Percentiles rank a stretch among this genome's conserved stretches.
Conservation (phyloP, 2,888 invertebrate species). For the Andrena fulva region DNA sequence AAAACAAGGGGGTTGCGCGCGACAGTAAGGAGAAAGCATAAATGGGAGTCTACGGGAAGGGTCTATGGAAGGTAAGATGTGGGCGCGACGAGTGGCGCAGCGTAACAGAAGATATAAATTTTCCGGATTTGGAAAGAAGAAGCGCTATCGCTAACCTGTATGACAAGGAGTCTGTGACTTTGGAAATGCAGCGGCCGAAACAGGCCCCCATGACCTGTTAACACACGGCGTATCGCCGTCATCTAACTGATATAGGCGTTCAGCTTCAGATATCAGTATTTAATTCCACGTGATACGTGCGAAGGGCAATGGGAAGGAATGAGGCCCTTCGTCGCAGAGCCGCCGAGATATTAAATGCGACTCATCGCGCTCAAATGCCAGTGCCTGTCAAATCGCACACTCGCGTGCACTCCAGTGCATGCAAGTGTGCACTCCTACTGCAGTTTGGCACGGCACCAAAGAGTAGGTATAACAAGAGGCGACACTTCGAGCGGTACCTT, state of each 20-base stretch:
- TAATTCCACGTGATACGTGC: constrained; percentile 64
- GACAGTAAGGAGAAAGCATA: neutral
- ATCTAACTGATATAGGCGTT: constrained; percentile 74
- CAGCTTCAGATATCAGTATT: constrained; percentile 63
- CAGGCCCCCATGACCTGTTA: constrained; percentile 86
- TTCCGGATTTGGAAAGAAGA: neutral
- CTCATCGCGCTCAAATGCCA: constrained; percentile 23
- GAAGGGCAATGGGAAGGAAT: constrained; percentile 39
- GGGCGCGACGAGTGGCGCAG: neutral
- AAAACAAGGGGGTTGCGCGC: neutral
- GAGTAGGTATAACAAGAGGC: too few relatives aligned
- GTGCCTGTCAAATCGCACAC: neutral
- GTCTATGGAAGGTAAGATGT: neutral
- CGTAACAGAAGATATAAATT: too few relatives aligned
- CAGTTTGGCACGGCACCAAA: constrained; percentile 16
- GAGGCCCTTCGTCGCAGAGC: constrained; percentile 20
- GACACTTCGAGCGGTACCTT: too few relatives aligned
- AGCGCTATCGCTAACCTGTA: constrained; percentile 76
- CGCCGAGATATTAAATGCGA: constrained; percentile 17
- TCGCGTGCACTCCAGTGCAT: constrained; percentile 28
- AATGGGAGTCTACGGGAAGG: neutral
- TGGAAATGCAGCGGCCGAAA: constrained; percentile 85
- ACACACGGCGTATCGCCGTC: constrained; percentile 75
- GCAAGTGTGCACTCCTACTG: constrained; percentile 12
- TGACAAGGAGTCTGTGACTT: constrained; percentile 77